Evolutionary conservation across 1,140 invertebrate genomes (phyloP).

Genomic region (Doryteuthis pealeii): DNA sequence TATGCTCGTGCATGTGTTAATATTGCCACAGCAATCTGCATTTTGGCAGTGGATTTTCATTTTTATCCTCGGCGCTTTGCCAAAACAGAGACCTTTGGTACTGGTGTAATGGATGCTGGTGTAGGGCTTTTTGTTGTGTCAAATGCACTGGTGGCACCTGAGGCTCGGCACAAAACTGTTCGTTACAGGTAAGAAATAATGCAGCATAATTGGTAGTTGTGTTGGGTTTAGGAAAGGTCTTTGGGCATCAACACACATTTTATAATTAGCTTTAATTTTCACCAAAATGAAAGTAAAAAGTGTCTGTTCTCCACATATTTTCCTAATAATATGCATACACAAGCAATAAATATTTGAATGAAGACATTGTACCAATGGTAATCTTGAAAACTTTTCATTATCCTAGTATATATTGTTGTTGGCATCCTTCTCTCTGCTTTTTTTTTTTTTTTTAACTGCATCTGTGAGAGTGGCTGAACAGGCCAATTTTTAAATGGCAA

Average conservation of each 20-base stretch:
- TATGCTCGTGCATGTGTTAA: constrained; percentile 67
- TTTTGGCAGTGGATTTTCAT: constrained; percentile 90
- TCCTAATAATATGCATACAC: no score
- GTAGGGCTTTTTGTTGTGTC: constrained; percentile 87
- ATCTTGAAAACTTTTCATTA: no score
- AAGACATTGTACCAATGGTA: no score
- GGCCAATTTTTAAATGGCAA: no score
- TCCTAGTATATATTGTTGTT: not conserved
- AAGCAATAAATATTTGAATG: no score
- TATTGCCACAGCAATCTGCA: constrained; percentile 77
- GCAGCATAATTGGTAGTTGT: not conserved
- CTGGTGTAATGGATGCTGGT: constrained; percentile 91
- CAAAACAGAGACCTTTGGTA: constrained; percentile 86
- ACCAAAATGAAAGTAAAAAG: no score
- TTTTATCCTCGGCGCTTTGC: constrained; percentile 79
- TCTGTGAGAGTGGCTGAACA: no score
- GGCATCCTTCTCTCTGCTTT: not conserved
- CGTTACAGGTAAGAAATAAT: constrained; percentile 26
- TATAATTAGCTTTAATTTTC: no score
- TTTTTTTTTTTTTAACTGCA: not conserved
- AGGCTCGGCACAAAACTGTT: constrained; percentile 54
- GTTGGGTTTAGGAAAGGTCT: not conserved
- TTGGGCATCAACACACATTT: not conserved
- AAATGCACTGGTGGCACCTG: constrained; percentile 77
- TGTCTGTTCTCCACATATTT: no score